Conservation (phyloP, 2,797 vertebrate species). For the Falco columbarius region DNA sequence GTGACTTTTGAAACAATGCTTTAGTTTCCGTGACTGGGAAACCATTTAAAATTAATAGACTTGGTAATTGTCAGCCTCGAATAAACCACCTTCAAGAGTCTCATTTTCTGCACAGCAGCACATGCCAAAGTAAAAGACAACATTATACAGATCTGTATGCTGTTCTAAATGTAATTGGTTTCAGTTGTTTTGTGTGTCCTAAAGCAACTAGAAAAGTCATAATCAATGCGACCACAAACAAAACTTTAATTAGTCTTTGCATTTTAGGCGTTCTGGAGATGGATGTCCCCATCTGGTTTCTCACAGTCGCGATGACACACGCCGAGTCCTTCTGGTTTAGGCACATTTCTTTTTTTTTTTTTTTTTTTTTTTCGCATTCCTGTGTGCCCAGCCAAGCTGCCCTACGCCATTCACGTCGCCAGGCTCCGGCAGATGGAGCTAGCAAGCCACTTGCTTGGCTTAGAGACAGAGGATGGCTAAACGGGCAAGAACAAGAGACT, state of each 20-base stretch:
- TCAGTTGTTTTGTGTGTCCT: background rate
- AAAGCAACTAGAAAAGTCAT: background rate
- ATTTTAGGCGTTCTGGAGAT: background rate
- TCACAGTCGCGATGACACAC: background rate
- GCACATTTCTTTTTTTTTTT: background rate
- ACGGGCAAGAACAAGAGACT: background rate
- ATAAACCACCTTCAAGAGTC: background rate
- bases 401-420: background rate
- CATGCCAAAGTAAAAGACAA: background rate
- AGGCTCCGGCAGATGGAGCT: constrained; percentile 35
- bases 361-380: fast-evolving
- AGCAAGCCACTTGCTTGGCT: background rate
- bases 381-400: fast-evolving
- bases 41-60: background rate
- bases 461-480: background rate
- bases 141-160: background rate
- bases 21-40: background rate
- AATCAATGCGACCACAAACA: background rate
- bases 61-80: background rate
- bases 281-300: background rate
- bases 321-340: background rate
- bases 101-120: background rate
- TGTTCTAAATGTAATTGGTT: background rate
- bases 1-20: background rate
- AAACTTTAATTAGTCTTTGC: background rate